Evolutionary conservation across 2,888 invertebrate species (phyloP), one percentile per base, ranked within the genome.

Genomic region (Agriopis aurantiaria): DNA sequence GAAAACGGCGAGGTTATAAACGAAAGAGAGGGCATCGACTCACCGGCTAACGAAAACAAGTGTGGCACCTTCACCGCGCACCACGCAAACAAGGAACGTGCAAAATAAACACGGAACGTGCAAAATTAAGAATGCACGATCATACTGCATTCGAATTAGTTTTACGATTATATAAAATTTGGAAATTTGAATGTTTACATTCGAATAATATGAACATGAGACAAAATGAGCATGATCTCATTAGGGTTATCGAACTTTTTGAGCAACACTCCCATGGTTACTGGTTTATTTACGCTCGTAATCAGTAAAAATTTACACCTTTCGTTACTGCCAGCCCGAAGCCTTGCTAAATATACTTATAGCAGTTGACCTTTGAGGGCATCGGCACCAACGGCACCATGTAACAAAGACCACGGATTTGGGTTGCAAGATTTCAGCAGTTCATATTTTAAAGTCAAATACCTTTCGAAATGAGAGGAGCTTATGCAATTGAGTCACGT

Each of bases 231-330:
- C 75, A 75, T 74, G 78, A 81, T 78, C 79, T 79, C 76, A 69
- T 74, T 72, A 73, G 80, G 90, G 90, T 90, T 85, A 85, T 84
- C 82, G 89, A 91, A 87, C 91, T 86, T 77, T 78, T 74, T 67
- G 75, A 82, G 82, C 79, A 85, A 75, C 78, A 76, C 80, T 81
- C 73, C 79, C 80, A 82, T 83, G 81, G 83, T 74, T 84, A 80
- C 81, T 79, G 76, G 82, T 82, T 78, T 89, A 85, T 91, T 89
- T 90, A 86, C 87, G 85, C 82, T 82, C 73, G 82, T 84, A 89
- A 91, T 90, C 86, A 88, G 85, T 86, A 83, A 85, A 84, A 89
- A 91, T 91, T 91, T 88, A 88, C 92, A 91, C 91, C 85, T 88
- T 78, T 72, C 75, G 75, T 80, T 78, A 81, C 78, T 80, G 79